Base-by-base conservation (phyloP, 2,113 vertebrate genomes). In the Indicator indicator region DNA sequence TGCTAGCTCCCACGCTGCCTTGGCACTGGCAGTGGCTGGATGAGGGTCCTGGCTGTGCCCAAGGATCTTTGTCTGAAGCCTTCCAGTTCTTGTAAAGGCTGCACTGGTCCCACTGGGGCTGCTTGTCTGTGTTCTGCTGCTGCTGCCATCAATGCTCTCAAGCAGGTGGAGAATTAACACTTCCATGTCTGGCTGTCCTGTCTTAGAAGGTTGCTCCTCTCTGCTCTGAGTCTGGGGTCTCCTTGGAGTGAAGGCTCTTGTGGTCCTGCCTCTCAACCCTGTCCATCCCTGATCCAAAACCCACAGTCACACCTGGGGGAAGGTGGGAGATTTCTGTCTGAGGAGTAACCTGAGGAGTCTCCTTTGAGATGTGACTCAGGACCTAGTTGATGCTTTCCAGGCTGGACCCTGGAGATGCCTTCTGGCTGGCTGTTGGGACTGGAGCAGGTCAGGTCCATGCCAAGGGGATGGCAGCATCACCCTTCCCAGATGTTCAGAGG, bases 301-400 rank as follows among this genome's bases (percentile, higher is more conserved):
- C 0, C 0, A 27, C 2, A 27, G 30, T 14, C 2, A 1, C 14
- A 33, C 5, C 8, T 4, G 4, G 28, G 65, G 16, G 23, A 44
- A 92, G 14, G 58, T 86, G 54, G 36, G 60, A 63, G 36, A 27
- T 63, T 94, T 76, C 64, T 80, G 44, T 16, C 19, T 2, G 19
- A 30, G 59, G 24, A 64, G 46, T 44, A 48, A 83, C 28, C 32
- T 12, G 0, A 52, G 15, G 40, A 24, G 21, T 52, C 50, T 12
- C 12, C 54, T 64, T 82, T 5, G 55, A 63, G 40, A 62, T 54
- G 30, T 26, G 38, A 17, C 32, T 28, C 6, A 0, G 40, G 33
- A 11, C 38, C 33, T 21, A 27, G 20, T 13, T 42, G n/a, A 15
- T 44, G 50, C 26, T 64, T 50, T 24, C 19, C 50, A 67, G 65